phyloP scores from a whole-genome alignment of 1,140 invertebrate genomes.

The Drosophila punjabiensis region DNA sequence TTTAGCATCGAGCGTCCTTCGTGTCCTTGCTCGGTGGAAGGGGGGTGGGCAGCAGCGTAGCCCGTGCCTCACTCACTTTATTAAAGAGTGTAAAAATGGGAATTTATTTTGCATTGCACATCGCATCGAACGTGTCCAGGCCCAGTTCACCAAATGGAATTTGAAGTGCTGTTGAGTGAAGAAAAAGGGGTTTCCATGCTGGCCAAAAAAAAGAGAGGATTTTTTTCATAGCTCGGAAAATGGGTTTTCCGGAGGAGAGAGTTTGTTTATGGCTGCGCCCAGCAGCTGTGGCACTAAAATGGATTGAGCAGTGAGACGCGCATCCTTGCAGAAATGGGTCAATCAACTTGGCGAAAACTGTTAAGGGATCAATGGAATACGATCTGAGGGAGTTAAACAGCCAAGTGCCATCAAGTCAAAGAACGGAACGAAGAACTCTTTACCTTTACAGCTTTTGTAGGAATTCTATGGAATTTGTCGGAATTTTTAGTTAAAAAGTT shows the following conservation, averaged over 20 bases:
- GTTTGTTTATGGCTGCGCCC: constrained; percentile 30
- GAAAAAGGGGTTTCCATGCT: constrained; percentile 3
- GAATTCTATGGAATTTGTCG: background rate
- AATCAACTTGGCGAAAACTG: constrained; percentile 45
- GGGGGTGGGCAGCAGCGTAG: background rate
- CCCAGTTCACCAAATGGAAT: constrained; percentile 33
- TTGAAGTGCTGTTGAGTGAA: constrained; percentile 23
- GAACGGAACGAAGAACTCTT: background rate
- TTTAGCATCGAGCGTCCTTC: constrained; percentile 53
- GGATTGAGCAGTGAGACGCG: constrained; percentile 35
- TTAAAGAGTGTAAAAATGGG: constrained; percentile 75
- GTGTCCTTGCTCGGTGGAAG: constrained; percentile 27
- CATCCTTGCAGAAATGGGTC: constrained; percentile 34
- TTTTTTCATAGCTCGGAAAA: constrained; percentile 16
- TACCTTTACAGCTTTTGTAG: constrained; percentile 2
- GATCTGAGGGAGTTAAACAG: constrained; percentile 29
- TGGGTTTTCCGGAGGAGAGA: constrained; percentile 11
- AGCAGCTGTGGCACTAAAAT: constrained; percentile 44
- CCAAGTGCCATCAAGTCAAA: constrained; percentile 1
- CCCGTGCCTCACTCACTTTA: constrained; percentile 54
- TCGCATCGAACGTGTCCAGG: constrained; percentile 42
- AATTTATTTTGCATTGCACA: constrained; percentile 74
- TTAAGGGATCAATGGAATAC: constrained; percentile 44
- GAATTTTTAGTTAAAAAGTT: background rate
- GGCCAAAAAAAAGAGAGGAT: background rate